Percentiles rank a stretch among this genome's conserved stretches.
Conservation (phyloP, 2,888 invertebrate genomes). For the Monoplex corrugatus region DNA sequence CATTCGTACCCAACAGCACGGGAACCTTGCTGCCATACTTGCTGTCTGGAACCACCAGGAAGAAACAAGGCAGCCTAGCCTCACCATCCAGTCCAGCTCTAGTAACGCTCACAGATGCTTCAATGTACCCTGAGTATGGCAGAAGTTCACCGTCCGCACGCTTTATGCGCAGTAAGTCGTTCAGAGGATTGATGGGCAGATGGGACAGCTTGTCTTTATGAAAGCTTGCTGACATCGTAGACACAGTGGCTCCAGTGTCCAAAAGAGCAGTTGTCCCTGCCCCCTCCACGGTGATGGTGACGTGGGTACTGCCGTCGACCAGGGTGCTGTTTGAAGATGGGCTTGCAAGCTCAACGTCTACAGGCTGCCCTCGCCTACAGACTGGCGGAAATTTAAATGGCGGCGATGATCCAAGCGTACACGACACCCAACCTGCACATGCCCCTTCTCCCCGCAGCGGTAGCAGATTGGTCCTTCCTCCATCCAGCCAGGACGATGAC, state of each 20-base stretch:
- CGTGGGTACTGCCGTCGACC: constrained; percentile 10
- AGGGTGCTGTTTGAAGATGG: constrained; percentile 26
- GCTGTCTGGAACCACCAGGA: constrained; percentile 32
- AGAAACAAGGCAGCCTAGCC: neutral
- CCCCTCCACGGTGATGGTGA: neutral
- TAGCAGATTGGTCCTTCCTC: no score
- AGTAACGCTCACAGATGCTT: neutral
- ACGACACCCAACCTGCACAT: no score
- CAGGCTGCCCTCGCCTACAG: neutral
- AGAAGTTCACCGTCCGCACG: constrained; percentile 32
- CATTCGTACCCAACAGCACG: constrained; percentile 39
- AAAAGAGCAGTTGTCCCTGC: constrained; percentile 8
- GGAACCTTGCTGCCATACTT: constrained; percentile 17
- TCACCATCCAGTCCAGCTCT: neutral
- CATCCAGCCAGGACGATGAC: no score
- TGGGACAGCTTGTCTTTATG: neutral
- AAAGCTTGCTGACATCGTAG: constrained; percentile 2
- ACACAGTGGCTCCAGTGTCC: constrained; percentile 39
- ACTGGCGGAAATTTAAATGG: neutral
- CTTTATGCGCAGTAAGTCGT: neutral
- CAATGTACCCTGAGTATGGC: constrained; percentile 32
- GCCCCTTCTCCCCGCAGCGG: no score
- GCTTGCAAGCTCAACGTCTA: neutral
- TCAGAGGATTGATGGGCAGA: constrained; percentile 23
- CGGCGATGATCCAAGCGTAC: no score